Base-by-base conservation (phyloP, 2,888 invertebrate genomes). In the Onthophagus sagittarius region DNA sequence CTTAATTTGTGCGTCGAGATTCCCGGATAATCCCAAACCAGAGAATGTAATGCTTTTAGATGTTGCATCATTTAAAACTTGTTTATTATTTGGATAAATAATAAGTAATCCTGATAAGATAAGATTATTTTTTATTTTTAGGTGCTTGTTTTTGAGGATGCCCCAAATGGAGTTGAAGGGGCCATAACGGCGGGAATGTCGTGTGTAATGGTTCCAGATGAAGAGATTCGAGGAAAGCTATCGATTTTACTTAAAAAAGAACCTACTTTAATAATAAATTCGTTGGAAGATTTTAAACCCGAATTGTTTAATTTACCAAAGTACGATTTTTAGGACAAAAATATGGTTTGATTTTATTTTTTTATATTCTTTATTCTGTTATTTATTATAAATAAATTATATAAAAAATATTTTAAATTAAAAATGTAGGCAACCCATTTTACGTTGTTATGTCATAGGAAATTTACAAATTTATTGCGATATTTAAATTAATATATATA, bases 111-210 rank as follows among this genome's bases (percentile, higher is more conserved):
- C 39, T 4, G 39, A 53, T 53, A 53, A 53, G 39, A 53, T 53
- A 53, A 53, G 39, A 4, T 1, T 33, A 7, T 33, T 33, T 2
- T 63, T 63, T 53, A 5, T 63, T 69, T 72, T 67, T 81, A 89
- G 88, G 88, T 89, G 76, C 83, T 90, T 70, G 90, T 90, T 13
- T 90, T 90, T 81, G 92, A 92, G 83, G 92, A 92, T 83, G 89
- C 92, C 1, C 88, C 89, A 0, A 90, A 90, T 82, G 92, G 92
- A 9, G 90, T 90, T 0, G 80, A 86, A 78, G 89, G 89, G 14
- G 90, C 88, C 0, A 76, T 88, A 14, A 85, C 86, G 32, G 90
- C 91, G 5, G 88, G 88, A 23, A 91, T 91, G 90, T 88, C 88
- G 80, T 90, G 89, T 6, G 87, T 89, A 0, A 88, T 88, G 88